Base-by-base conservation (phyloP, 2,888 invertebrate genomes). In the Carpatolechia fugitivella region DNA sequence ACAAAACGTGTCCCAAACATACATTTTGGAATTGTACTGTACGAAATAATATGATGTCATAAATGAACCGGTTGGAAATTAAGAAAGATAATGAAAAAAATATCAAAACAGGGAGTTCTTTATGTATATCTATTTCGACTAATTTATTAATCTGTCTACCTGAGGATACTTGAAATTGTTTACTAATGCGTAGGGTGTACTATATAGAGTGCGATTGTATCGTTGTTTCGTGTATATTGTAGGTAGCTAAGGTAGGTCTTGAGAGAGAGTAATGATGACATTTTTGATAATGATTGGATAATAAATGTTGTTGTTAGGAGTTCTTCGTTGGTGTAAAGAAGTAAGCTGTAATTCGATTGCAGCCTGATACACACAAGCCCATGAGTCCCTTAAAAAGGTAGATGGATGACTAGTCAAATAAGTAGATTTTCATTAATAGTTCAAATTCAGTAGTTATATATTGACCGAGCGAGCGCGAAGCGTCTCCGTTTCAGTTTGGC, bases 31-130 rank as follows among this genome's bases (percentile, higher is more conserved):
- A 24, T n/a, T n/a, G n/a, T n/a, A n/a, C n/a, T n/a, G 29, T 38
- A 40, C 18, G 5, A 44, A 48, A 40, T 31, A 54, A 36, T 14
- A 20, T 20, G 7, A 41, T 18, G 10, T 41, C 5, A 13, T 29
- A 44, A 44, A 44, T 11, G 18, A 35, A 20, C 3, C 29, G 41
- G 49, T 56, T 47, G 48, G 40, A 40, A 51, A 58, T 56, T 55
- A 54, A 20, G 31, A 53, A 46, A 47, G 47, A 56, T 59, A 56
- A 50, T 54, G 60, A 60, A 66, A 64, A 65, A 69, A 68, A 72
- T 13, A 44, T 29, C 44, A 44, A 78, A 81, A 81, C 80, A 81
- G 80, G 81, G 81, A 80, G 72, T 65, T 73, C 72, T 65, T 72
- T 69, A 71, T 66, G 3, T 24, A 6, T 24, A 24, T 76, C 69